A percentile compares a stretch with the other conserved stretches of the same genome.
These are phyloP conservation scores for Stichodactyla helianthus DNA, from an alignment of 64 coral and sea anemone genomes.

Conservation along the genomic window DNA sequence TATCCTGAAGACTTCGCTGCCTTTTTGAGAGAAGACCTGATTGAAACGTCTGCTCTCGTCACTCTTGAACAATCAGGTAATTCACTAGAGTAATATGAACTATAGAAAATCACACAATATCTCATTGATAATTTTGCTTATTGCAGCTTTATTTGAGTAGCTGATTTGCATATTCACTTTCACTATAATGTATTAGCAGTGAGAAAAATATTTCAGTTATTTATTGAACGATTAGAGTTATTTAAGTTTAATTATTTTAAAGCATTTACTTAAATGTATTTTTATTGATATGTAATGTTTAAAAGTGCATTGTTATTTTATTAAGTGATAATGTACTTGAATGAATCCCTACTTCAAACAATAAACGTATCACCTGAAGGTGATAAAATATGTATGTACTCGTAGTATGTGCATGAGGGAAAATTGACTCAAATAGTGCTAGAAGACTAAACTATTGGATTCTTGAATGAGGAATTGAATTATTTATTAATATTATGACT, in stretches of 20 bases:
- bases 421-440: too few species aligned
- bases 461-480: too few species aligned
- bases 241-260: too few species aligned
- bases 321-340: too few species aligned
- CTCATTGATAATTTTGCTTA: neutral
- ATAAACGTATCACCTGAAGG: too few species aligned
- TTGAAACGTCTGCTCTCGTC: slow-evolving; percentile 84
- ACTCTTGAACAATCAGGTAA: slow-evolving; percentile 93
- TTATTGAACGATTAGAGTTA: neutral
- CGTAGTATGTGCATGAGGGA: too few species aligned
- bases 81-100: neutral
- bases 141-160: neutral
- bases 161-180: slow-evolving; percentile 3
- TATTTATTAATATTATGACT: neutral
- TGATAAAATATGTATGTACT: too few species aligned
- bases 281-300: too few species aligned
- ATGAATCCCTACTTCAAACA: too few species aligned
- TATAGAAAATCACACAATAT: neutral
- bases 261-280: too few species aligned
- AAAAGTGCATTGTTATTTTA: too few species aligned
- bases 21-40: slow-evolving; percentile 79
- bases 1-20: slow-evolving; percentile 65
- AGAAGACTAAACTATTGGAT: too few species aligned
- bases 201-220: neutral
- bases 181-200: neutral